Evolutionary conservation across 2,113 vertebrate genomes (phyloP), one percentile per base, ranked within the genome.

Genomic region (Riparia riparia): DNA sequence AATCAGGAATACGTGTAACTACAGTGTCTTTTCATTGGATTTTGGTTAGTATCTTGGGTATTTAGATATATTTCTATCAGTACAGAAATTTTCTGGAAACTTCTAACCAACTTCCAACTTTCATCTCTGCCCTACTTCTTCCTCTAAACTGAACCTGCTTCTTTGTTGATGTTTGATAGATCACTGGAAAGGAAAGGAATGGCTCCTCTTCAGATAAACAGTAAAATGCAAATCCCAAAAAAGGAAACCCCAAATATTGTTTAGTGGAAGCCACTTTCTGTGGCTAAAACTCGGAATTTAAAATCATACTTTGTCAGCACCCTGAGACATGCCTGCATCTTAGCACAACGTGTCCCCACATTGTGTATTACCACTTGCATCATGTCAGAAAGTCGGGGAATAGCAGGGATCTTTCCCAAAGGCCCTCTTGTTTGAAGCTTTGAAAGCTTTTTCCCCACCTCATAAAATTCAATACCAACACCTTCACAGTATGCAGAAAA

Each of bases 291-390:
- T 69, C 44, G 61, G 51, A 57, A 58, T 61, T 68, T 31, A 37
- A 70, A 89, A 60, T 74, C 22, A 14, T 16, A 26, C 22, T 61
- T 80, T 6, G 37, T 39, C 57, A 66, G 39, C 11, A 50, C 42
- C 68, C 57, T 26, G 25, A 83, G 41, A 37, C 61, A 31, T 15
- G 7, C 28, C 1, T 3, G 6, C 71, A 2, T 88, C 25, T 42
- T 54, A 51, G 51, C 39, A 26, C 16, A 50, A 34, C 0, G 0
- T 34, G 21, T 68, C 8, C 19, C 49, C 6, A 3, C 13, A 0
- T 42, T 29, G 24, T 14, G 6, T 69, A 10, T 71, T 78, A 28
- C 25, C 1, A 2, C 25, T 85, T 72, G 20, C 5, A 45, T 49
- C 16, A 7, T 51, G 68, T 34, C 50, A 29, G 32, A 47, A 50